Percentiles rank a stretch among this genome's conserved stretches.
These are phyloP conservation scores for Anas platyrhynchos DNA, from an alignment of 2,113 vertebrate genomes.

Conservation along the genomic window DNA sequence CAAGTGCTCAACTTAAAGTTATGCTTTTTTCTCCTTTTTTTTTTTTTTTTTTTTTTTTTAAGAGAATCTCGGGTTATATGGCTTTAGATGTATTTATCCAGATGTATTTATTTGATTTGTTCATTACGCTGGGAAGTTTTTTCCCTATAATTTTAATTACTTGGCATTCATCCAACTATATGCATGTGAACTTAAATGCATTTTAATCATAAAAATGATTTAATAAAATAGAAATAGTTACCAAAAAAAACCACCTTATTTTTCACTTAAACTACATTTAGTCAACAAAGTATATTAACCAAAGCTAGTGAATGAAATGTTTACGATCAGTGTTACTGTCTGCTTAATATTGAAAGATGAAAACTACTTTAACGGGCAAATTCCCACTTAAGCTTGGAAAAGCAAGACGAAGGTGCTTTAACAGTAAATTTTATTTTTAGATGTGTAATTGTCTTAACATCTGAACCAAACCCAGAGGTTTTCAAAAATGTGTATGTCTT, in stretches of 20 bases:
- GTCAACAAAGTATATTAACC: not conserved
- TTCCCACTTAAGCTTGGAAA: not conserved
- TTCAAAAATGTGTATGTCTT: not conserved
- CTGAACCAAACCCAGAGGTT: not conserved
- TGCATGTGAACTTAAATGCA: not conserved
- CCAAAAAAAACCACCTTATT: not conserved
- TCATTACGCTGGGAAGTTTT: fast-evolving
- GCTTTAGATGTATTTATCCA: not conserved
- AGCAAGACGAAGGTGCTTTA: not conserved
- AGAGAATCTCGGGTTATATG: not conserved
- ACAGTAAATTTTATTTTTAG: not conserved
- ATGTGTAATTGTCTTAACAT: not conserved
- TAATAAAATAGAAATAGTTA: not conserved
- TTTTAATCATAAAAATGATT: not conserved
- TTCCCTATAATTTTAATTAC: not conserved
- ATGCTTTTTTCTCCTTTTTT: not conserved
- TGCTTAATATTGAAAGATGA: not conserved
- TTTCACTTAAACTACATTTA: not conserved
- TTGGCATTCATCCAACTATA: not conserved
- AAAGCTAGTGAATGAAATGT: not conserved
- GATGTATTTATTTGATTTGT: not conserved
- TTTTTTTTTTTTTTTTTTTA: not conserved
- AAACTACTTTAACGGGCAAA: not conserved
- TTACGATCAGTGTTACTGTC: not conserved
- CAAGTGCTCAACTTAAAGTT: not conserved